Base-by-base conservation (phyloP, 2,888 invertebrate species). In the Amphipoea oculea region DNA sequence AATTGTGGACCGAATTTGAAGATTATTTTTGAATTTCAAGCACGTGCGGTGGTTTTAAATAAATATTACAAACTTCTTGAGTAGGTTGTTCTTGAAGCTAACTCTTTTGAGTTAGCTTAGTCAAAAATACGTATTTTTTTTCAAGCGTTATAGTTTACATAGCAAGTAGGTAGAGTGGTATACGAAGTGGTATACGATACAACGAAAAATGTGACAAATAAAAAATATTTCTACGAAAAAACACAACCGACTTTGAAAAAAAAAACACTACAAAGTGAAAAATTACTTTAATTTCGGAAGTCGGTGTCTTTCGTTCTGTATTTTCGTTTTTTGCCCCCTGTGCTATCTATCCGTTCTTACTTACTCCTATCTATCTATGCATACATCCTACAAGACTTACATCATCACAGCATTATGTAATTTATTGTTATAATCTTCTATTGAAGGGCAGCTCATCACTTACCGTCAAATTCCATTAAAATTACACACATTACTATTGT, bases 401-500 rank as follows among this genome's bases (percentile, higher is more conserved):
- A 69, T 84, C 77, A 80, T 66, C n/a, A 45, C 48, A n/a, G 14
- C 54, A 68, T 87, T 85, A 73, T 65, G 75, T 81, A 87, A 87
- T 78, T 76, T 71, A 76, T 85, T 75, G 40, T 78, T n/a, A 76
- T 65, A 79, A 83, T 84, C 65, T 76, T 71, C 40, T 36, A 40
- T 68, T 74, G 80, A 89, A 89, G 82, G 84, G 78, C 81, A 80
- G n/a, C 54, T 80, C 76, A 66, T 78, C 81, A 83, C 78, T 86
- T 89, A 78, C n/a, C 68, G 66, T 76, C 57, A 82, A 88, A 89
- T 86, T 88, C 76, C 71, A 79, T 84, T 76, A 87, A 86, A 87
- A 83, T 81, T 81, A 88, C 83, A 82, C 75, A 68, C 84, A 88
- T 85, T 88, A 85, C 87, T 86, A 89, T 89, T 89, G 89, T 89